These are phyloP conservation scores for Agonopterix alstromeriana DNA, from an alignment of 2,888 invertebrate genomes.

Conservation along the genomic window DNA sequence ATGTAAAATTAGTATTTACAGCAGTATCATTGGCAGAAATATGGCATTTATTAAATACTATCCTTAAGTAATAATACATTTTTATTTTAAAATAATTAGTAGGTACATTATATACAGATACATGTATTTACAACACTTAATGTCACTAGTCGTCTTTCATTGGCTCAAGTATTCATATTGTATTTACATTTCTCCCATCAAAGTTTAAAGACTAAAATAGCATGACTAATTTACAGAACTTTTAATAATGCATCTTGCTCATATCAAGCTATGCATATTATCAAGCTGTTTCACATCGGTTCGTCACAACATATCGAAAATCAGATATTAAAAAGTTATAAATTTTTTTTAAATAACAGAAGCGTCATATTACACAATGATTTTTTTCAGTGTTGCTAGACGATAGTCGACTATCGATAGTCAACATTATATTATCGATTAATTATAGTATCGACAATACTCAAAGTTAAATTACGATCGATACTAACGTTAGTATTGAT, in stretches of 20 bases:
- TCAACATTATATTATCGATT: too few relatives aligned
- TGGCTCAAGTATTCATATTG: slow-evolving; percentile 22
- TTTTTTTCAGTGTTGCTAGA: too few relatives aligned
- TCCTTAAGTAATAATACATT: background rate
- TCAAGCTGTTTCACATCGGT: background rate
- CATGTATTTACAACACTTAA: slow-evolving; percentile 33
- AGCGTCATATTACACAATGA: too few relatives aligned
- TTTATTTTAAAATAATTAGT: background rate
- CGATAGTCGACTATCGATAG: too few relatives aligned
- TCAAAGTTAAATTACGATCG: too few relatives aligned
- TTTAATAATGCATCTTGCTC: background rate
- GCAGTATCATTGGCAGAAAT: background rate
- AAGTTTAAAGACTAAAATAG: too few relatives aligned
- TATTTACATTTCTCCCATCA: background rate
- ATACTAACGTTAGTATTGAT: too few relatives aligned
- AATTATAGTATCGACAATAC: too few relatives aligned
- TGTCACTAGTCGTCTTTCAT: slow-evolving; percentile 46
- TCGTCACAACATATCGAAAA: background rate
- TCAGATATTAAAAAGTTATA: too few relatives aligned
- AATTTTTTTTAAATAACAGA: too few relatives aligned
- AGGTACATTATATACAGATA: slow-evolving; percentile 4
- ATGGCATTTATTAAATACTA: background rate
- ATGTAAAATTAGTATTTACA: background rate
- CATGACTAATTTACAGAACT: background rate
- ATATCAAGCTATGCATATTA: background rate